Percentiles rank a stretch among this genome's conserved stretches.
Conservation (phyloP, 2,113 vertebrate genomes). For the Tinamus guttatus region DNA sequence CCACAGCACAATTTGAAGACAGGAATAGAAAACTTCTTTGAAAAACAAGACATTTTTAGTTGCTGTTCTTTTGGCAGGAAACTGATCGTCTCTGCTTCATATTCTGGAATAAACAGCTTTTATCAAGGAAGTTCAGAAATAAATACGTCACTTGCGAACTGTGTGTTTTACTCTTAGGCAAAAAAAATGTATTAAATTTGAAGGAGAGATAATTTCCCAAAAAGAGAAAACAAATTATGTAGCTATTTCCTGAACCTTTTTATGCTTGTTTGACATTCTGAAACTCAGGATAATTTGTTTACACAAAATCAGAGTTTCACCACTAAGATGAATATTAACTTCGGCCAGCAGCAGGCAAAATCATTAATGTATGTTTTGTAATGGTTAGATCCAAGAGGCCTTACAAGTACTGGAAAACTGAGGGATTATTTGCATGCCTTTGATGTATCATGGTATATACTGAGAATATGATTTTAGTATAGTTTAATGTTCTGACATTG, state of each 20-base stretch:
- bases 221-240: conserved; percentile 46
- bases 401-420: conserved; percentile 31
- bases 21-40: background rate
- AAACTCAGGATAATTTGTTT: conserved; percentile 59
- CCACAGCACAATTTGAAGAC: background rate
- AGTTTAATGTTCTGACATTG: background rate
- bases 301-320: conserved; percentile 37
- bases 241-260: conserved; percentile 51
- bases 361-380: conserved; percentile 16
- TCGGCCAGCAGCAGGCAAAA: conserved; percentile 26
- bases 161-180: conserved; percentile 31
- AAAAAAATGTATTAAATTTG: conserved; percentile 19
- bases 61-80: background rate
- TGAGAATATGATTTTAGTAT: background rate
- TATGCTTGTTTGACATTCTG: conserved; percentile 26
- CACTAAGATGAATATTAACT: conserved; percentile 45
- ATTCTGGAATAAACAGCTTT: conserved; percentile 48
- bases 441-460: background rate
- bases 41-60: conserved; percentile 3
- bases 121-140: conserved; percentile 42
- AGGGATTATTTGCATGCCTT: background rate
- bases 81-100: background rate
- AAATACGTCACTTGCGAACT: conserved; percentile 28
- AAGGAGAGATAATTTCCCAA: conserved; percentile 42
- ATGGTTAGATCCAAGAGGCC: conserved; percentile 15